phyloP scores from a whole-genome alignment of 2,888 invertebrate genomes.

The Teleiodes luculella region DNA sequence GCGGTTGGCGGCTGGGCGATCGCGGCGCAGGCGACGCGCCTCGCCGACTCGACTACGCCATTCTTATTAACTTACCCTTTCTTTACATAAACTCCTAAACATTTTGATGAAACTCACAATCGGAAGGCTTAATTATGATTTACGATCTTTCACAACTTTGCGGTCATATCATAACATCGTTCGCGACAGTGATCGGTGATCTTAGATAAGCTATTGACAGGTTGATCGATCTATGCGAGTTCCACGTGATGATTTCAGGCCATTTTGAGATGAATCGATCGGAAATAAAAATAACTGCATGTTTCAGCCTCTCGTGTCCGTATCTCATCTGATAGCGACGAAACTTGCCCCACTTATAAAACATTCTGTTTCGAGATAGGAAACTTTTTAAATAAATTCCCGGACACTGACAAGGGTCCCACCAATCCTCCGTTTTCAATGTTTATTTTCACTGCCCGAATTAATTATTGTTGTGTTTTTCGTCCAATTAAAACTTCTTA shows the following conservation, averaged over 20 bases:
- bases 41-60: constrained; percentile 13
- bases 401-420: constrained; percentile 51
- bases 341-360: constrained; percentile 15
- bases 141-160: neutral
- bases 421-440: constrained; percentile 46
- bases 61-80: constrained; percentile 13
- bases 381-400: constrained; percentile 69
- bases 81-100: constrained; percentile 7
- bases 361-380: constrained; percentile 24
- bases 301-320: neutral
- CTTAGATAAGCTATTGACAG: neutral
- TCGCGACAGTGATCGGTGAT: neutral
- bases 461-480: constrained; percentile 37
- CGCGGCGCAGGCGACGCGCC: constrained; percentile 18
- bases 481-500: constrained; percentile 32
- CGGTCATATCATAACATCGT: neutral
- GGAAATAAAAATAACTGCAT: neutral
- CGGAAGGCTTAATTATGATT: constrained; percentile 1
- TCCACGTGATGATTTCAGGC: too few relatives aligned
- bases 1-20: constrained; percentile 22
- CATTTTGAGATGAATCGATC: too few relatives aligned
- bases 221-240: neutral
- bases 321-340: constrained; percentile 5
- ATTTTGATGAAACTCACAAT: constrained; percentile 3
- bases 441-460: constrained; percentile 37